These are phyloP conservation scores for Dryocosmus kuriphilus DNA, from an alignment of 2,888 invertebrate species.

Conservation along the genomic window DNA sequence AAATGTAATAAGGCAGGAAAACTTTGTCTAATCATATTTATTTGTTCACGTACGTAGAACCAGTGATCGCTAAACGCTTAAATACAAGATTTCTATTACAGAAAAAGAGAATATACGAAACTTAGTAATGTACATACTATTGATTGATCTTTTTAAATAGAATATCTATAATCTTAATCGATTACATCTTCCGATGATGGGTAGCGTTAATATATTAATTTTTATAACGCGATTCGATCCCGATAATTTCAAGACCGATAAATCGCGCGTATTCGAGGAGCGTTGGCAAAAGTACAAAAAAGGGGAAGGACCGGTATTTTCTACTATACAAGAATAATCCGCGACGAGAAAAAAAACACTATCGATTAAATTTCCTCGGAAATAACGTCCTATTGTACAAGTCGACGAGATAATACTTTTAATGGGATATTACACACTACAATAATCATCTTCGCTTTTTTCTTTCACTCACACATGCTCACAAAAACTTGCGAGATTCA, in stretches of 20 bases:
- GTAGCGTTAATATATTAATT: conserved; percentile 72
- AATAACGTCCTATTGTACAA: conserved; percentile 72
- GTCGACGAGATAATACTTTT: conserved; percentile 75
- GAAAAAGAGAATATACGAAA: conserved; percentile 74
- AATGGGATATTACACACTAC: conserved; percentile 64
- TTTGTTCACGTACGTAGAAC: conserved; percentile 73
- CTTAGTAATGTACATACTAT: conserved; percentile 74
- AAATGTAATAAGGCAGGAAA: conserved; percentile 14
- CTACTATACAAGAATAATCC: conserved; percentile 73
- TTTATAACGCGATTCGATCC: conserved; percentile 61
- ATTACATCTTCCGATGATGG: conserved; percentile 68
- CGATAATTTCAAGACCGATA: conserved; percentile 50
- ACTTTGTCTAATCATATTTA: conserved; percentile 74
- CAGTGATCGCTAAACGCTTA: conserved; percentile 75
- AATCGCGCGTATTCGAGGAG: conserved; percentile 51
- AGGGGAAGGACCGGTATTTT: conserved; percentile 53
- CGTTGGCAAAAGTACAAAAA: conserved; percentile 53
- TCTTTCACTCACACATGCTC: conserved; percentile 52
- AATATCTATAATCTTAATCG: conserved; percentile 63
- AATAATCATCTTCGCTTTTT: conserved; percentile 52
- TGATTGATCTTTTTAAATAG: conserved; percentile 70
- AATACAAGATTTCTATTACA: conserved; percentile 75
- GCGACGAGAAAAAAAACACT: conserved; percentile 60
- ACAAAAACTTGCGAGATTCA: conserved; percentile 46
- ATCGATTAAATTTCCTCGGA: conserved; percentile 57